Percentiles rank a stretch among this genome's conserved stretches.
Conservation (phyloP, 2,888 invertebrate genomes). For the Pseudeuparius sepicola region DNA sequence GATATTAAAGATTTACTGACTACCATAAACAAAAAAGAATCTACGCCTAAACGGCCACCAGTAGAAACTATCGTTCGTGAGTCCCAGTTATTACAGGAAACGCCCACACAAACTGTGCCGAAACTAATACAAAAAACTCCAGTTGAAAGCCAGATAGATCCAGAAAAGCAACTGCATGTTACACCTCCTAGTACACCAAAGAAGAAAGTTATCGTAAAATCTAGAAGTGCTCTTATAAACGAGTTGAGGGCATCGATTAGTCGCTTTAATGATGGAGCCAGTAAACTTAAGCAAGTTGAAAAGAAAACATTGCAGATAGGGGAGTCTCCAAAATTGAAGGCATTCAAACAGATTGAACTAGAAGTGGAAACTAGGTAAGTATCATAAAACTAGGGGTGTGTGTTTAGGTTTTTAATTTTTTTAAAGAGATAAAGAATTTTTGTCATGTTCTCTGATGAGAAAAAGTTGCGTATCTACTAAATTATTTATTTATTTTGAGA, state of each 20-base stretch:
- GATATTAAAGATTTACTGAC: constrained; percentile 31
- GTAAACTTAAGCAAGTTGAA: constrained; percentile 46
- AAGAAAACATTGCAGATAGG: constrained; percentile 32
- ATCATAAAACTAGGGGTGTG: no score
- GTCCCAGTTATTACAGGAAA: neutral
- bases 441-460: no score
- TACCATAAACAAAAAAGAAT: constrained; percentile 24
- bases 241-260: constrained; percentile 60
- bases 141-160: constrained; percentile 1
- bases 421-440: no score
- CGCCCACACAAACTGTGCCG: neutral
- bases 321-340: constrained; percentile 48
- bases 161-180: constrained; percentile 16
- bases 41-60: constrained; percentile 1
- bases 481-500: no score
- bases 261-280: constrained; percentile 53
- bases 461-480: no score
- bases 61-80: no score
- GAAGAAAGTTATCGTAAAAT: constrained; percentile 41
- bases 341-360: constrained; percentile 65
- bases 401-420: no score
- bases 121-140: no score
- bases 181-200: constrained; percentile 34
- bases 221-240: constrained; percentile 56
- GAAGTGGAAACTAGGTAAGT: constrained; percentile 64